Conservation (phyloP, 2,888 invertebrate species). For the Argyresthia albistria region DNA sequence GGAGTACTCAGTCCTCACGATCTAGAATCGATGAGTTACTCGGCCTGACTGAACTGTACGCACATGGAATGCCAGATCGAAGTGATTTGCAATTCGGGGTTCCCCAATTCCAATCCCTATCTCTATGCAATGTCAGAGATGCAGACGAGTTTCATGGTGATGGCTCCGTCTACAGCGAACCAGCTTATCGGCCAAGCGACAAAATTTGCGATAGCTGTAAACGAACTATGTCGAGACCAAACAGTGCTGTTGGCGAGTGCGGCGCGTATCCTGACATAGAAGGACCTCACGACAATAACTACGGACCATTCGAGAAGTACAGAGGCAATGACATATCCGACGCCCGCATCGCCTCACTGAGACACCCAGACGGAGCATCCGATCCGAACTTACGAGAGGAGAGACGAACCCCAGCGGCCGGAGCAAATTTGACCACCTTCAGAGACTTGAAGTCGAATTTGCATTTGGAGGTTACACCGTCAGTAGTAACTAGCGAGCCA, state of each 20-base stretch:
- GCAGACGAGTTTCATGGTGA: slow-evolving; percentile 78
- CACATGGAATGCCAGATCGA: slow-evolving; percentile 79
- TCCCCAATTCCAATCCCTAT: slow-evolving; percentile 80
- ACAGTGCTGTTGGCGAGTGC: slow-evolving; percentile 78
- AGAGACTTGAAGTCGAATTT: slow-evolving; percentile 67
- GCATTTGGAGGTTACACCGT: slow-evolving; percentile 63
- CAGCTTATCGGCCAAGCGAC: slow-evolving; percentile 81
- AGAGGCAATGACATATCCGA: slow-evolving; percentile 63
- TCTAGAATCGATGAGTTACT: slow-evolving; percentile 86
- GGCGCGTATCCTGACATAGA: slow-evolving; percentile 72
- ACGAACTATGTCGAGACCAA: slow-evolving; percentile 78
- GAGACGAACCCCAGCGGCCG: slow-evolving; percentile 75
- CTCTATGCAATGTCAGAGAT: slow-evolving; percentile 79
- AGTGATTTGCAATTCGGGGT: slow-evolving; percentile 60
- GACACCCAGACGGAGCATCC: slow-evolving; percentile 94
- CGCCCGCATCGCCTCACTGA: slow-evolving; percentile 78
- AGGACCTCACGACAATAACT: slow-evolving; percentile 58
- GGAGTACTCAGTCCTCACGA: slow-evolving; percentile 56
- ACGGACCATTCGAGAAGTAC: slow-evolving; percentile 78
- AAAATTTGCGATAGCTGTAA: slow-evolving; percentile 85
- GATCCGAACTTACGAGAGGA: slow-evolving; percentile 90
- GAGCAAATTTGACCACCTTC: slow-evolving; percentile 75
- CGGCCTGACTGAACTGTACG: slow-evolving; percentile 85
- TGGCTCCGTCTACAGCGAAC: slow-evolving; percentile 90
- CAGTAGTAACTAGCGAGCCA: slow-evolving; percentile 73